Base-by-base conservation (phyloP, 1,140 invertebrate species). In the Vanessa atalanta region DNA sequence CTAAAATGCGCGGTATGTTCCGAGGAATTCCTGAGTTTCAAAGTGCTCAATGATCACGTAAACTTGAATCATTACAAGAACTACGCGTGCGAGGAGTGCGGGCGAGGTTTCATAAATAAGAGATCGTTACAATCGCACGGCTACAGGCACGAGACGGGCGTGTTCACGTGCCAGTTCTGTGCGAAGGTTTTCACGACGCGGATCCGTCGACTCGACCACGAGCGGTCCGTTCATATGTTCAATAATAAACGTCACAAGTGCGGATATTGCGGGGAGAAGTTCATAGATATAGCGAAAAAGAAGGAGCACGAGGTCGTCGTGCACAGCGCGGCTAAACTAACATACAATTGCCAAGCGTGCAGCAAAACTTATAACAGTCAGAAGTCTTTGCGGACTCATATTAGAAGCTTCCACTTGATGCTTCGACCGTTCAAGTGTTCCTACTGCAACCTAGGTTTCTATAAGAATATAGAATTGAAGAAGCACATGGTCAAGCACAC, bases 401-500 rank as follows among this genome's bases (percentile, higher is more conserved):
- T 76, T 0, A 74, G 50, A 20, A 70, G 69, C n/a, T 77, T 77
- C 50, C 80, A 83, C 31, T 51, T 82, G 2, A 65, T 82, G 80
- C 73, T 76, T 15, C 69, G 73, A 0, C 68, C 69, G 0, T 73
- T 76, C 55, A 73, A 77, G 2, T 93, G 93, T 61, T 47, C 70
- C 0, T 65, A 79, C 13, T 93, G 91, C 70, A 81, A 80, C 9
- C 72, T 77, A 68, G 23, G 65, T 43, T 12, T 72, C 55, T 23
- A 79, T 93, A 20, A 88, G 86, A 53, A 81, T 82, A 37, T 55
- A 47, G 51, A 61, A 31, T 61, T 61, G 57, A 61, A 61, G 31
- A 31, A 15, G 13, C 93, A 94, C 72, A 89, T 90, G 80, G 76
- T 93, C 2, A 91, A 82, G 37, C 94, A 94, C 76, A 92, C 90